Conservation (phyloP, 2,113 vertebrate genomes). For the Colaptes auratus region DNA sequence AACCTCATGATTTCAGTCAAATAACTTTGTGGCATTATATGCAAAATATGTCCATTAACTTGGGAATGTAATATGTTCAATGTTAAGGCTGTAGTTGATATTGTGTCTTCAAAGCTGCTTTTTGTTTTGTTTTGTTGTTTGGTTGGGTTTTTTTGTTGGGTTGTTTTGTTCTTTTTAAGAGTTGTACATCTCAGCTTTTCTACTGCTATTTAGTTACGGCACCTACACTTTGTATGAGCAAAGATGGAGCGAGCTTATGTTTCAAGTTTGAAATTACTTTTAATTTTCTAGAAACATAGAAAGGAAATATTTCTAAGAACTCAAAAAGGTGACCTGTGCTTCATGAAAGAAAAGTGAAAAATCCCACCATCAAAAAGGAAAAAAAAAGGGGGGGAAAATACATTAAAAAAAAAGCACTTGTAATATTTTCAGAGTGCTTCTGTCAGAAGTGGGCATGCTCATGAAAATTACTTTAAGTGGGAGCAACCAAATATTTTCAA, state of each 20-base stretch:
- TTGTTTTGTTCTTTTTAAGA: constrained; percentile 15
- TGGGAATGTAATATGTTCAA: constrained; percentile 78
- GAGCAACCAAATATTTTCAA: not conserved
- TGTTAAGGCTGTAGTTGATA: constrained; percentile 79
- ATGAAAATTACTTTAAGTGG: constrained; percentile 2
- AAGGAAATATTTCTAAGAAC: constrained; percentile 33
- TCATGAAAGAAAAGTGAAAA: not conserved
- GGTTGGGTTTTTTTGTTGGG: not conserved
- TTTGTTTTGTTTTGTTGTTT: constrained; percentile 35
- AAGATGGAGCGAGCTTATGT: constrained; percentile 44
- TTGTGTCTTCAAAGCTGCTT: constrained; percentile 83
- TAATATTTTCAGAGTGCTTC: not conserved
- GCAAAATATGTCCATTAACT: constrained; percentile 76
- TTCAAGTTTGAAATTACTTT: constrained; percentile 55
- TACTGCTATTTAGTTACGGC: constrained; percentile 69
- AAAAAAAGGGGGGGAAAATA: too few species aligned
- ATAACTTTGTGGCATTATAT: constrained; percentile 79
- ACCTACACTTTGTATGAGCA: constrained; percentile 71
- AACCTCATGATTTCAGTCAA: constrained; percentile 58
- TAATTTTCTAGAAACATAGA: not conserved
- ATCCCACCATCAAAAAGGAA: not conserved
- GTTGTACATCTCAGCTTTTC: constrained; percentile 81
- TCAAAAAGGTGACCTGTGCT: constrained; percentile 27
- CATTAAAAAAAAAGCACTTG: not conserved
- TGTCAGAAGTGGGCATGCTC: constrained; percentile 1